Evolutionary conservation across 2,888 invertebrate genomes (phyloP).

Genomic region (Dugesia japonica): DNA sequence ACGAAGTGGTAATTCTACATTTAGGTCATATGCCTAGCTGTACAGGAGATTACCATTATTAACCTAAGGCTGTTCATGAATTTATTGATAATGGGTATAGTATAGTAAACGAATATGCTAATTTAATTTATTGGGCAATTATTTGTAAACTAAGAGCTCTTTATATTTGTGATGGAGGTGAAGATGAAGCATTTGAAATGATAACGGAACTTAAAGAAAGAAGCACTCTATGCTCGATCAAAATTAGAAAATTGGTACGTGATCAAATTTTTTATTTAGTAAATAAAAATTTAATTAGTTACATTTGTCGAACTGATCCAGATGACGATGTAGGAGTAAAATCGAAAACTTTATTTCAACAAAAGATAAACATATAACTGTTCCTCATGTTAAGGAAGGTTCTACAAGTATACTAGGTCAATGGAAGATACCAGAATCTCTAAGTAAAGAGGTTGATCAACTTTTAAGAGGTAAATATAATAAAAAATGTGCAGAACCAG

Average conservation of each 20-base stretch:
- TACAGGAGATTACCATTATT: constrained; percentile 48
- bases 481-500: too few species aligned
- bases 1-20: constrained; percentile 47
- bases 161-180: constrained; percentile 80
- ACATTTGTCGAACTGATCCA: constrained; percentile 84
- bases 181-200: constrained; percentile 62
- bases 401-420: constrained; percentile 73
- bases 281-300: too few species aligned
- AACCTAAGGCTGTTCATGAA: constrained; percentile 46
- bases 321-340: constrained; percentile 93
- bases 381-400: constrained; percentile 64
- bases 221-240: constrained; percentile 64
- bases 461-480: constrained; percentile 79
- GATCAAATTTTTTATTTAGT: not conserved
- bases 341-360: constrained; percentile 81
- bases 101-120: not conserved
- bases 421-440: constrained; percentile 70
- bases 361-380: constrained; percentile 61
- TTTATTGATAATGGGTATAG: constrained; percentile 22
- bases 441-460: constrained; percentile 63
- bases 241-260: constrained; percentile 78
- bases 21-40: constrained; percentile 48
- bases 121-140: constrained; percentile 54
- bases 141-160: constrained; percentile 72
- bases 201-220: constrained; percentile 59